Evolutionary conservation across 2,797 vertebrate species (phyloP).

Genomic region (Pachyuromys duprasi): DNA sequence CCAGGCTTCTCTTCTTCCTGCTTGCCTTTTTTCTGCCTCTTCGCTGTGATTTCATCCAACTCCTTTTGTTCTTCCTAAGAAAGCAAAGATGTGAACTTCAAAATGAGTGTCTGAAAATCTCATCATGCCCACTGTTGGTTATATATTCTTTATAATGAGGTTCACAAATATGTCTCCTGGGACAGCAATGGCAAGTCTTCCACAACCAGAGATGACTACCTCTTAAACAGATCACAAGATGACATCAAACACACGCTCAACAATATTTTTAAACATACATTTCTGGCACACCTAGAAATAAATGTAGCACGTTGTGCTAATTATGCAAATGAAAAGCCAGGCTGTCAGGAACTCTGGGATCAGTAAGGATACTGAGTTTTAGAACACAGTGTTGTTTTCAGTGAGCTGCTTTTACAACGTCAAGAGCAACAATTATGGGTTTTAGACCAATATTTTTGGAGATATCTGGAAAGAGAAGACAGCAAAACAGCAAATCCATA

Average conservation of each 20-base stretch:
- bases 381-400: not conserved
- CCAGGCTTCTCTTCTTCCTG: slow-evolving; percentile 96
- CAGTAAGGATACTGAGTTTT: slow-evolving; percentile 32
- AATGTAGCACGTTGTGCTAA: not conserved
- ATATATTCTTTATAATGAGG: not conserved
- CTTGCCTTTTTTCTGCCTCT: slow-evolving; percentile 98
- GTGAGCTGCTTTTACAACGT: not conserved
- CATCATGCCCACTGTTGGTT: not conserved
- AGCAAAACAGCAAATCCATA: not conserved
- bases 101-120: slow-evolving; percentile 50
- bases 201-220: not conserved
- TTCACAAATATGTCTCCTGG: not conserved
- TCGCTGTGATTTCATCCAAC: slow-evolving; percentile 97
- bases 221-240: not conserved
- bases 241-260: not conserved
- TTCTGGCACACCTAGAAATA: slow-evolving; percentile 22
- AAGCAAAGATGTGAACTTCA: slow-evolving; percentile 70
- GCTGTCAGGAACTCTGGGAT: slow-evolving; percentile 13
- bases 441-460: not conserved
- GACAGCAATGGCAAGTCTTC: slow-evolving; percentile 12
- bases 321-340: slow-evolving; percentile 47
- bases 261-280: not conserved
- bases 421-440: not conserved
- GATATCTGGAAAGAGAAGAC: not conserved
- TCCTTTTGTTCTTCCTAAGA: slow-evolving; percentile 97